Evolutionary conservation across 2,888 invertebrate species (phyloP).

Genomic region (Tethea ocularis): DNA sequence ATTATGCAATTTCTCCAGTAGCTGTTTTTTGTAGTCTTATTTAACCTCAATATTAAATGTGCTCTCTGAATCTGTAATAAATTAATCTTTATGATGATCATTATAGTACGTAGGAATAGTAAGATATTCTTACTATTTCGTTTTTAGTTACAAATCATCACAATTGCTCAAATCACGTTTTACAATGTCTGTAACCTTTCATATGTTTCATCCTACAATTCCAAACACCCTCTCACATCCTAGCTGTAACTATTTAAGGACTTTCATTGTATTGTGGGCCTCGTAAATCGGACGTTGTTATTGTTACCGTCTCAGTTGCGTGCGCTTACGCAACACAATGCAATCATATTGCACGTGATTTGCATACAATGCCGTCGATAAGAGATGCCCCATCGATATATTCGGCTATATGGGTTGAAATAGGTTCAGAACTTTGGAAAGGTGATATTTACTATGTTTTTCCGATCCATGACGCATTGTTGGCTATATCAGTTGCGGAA

Average conservation of each 20-base stretch:
- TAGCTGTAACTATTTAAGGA: conserved; percentile 23
- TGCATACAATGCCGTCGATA: conserved; percentile 71
- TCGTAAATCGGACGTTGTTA: conserved; percentile 29
- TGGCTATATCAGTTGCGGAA: neutral
- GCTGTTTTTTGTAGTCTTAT: no score
- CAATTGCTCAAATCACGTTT: neutral
- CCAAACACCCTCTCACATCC: conserved; percentile 15
- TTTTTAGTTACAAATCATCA: neutral
- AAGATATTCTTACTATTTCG: no score
- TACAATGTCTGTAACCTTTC: conserved; percentile 3
- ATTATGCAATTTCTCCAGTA: neutral
- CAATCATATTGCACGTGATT: conserved; percentile 66
- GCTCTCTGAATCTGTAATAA: neutral
- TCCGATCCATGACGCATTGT: neutral
- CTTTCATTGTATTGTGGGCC: conserved; percentile 20
- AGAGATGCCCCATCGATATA: conserved; percentile 49
- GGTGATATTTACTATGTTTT: neutral
- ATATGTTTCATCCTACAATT: conserved; percentile 11
- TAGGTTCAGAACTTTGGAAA: conserved; percentile 12
- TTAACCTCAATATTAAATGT: neutral
- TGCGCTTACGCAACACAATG: conserved; percentile 59
- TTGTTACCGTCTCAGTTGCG: conserved; percentile 52
- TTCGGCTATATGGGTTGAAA: conserved; percentile 37
- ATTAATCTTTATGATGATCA: neutral
- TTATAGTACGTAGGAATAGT: neutral